phyloP scores from a whole-genome alignment of 1,140 invertebrate species.

The Lutraria rhynchaena region DNA sequence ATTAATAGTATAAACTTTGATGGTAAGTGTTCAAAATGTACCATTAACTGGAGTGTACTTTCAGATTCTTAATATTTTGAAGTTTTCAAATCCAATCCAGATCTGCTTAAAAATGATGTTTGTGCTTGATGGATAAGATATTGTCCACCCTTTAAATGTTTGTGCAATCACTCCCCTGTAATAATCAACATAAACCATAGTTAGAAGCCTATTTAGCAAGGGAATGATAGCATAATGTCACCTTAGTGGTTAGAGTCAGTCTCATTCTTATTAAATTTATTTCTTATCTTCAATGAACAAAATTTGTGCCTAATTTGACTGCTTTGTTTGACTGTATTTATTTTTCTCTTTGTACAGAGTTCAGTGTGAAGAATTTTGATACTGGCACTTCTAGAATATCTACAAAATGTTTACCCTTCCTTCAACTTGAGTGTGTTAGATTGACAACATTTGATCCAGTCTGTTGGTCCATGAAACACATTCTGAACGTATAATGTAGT shows the following conservation, averaged over 20 bases:
- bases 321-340: background rate
- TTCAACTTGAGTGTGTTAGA: conserved; percentile 41
- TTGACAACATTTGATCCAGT: conserved; percentile 36
- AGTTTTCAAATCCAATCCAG: background rate
- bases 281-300: background rate
- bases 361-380: conserved; percentile 46
- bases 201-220: background rate
- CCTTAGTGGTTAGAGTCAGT: background rate
- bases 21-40: conserved; percentile 10
- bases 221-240: background rate
- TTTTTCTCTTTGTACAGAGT: conserved; percentile 38
- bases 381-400: conserved; percentile 39
- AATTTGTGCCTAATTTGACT: background rate
- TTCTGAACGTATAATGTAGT: too few species aligned
- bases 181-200: background rate
- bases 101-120: background rate
- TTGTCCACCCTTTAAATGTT: too few species aligned
- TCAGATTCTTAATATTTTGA: background rate
- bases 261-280: background rate
- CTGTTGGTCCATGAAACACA: too few species aligned
- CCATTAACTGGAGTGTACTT: background rate
- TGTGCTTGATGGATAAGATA: too few species aligned
- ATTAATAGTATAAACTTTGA: conserved; percentile 27
- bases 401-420: conserved; percentile 47
- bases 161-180: background rate